A percentile compares a stretch with the other conserved stretches of the same genome.
Evolutionary conservation across 2,797 vertebrate species (phyloP).

Genomic region (Lophura swinhoii): DNA sequence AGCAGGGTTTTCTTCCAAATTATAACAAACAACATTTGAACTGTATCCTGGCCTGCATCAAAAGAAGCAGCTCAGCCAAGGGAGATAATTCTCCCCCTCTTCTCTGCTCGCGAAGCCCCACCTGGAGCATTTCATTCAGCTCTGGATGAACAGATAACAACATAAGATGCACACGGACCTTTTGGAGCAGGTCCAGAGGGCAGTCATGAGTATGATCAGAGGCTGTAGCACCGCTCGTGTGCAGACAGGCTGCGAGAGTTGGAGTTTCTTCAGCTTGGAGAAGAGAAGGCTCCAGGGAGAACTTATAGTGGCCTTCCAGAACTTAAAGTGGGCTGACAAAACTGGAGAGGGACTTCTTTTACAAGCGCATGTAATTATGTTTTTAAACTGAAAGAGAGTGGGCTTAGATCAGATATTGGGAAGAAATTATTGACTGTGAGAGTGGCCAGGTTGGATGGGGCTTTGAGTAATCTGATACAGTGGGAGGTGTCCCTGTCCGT

Average conservation of each 20-base stretch:
- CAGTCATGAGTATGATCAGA: not conserved
- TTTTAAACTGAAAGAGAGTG: too few species aligned
- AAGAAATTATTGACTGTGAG: too few species aligned
- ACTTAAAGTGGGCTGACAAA: too few species aligned
- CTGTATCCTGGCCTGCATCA: not conserved
- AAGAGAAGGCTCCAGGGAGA: not conserved
- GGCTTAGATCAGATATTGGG: too few species aligned
- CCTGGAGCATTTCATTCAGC: not conserved
- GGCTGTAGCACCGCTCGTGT: not conserved
- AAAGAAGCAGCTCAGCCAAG: not conserved
- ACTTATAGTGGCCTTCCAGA: too few species aligned
- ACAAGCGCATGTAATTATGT: too few species aligned
- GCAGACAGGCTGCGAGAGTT: not conserved
- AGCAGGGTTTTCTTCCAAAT: not conserved
- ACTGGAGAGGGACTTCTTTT: too few species aligned
- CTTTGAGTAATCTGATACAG: too few species aligned
- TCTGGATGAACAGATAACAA: not conserved
- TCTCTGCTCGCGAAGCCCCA: not conserved
- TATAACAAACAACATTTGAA: not conserved
- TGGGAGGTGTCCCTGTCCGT: too few species aligned
- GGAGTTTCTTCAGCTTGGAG: not conserved
- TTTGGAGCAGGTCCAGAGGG: not conserved
- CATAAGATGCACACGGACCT: not conserved
- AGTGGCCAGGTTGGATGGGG: too few species aligned
- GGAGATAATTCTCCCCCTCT: not conserved